Evolutionary conservation across 2,797 vertebrate genomes (phyloP).

Genomic region (Acanthiza pusilla): DNA sequence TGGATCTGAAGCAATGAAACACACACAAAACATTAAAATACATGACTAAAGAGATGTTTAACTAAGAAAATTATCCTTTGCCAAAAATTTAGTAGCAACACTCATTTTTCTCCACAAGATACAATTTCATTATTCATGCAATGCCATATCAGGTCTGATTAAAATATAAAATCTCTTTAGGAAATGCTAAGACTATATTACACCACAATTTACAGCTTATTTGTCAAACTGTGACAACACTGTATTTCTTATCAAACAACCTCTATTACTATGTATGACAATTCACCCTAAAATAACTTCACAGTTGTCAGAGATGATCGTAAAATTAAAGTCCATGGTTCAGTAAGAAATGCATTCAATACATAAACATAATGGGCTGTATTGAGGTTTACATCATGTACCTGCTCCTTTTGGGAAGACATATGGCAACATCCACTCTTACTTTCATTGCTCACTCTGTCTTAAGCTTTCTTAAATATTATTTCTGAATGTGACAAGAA

Average conservation of each 20-base stretch:
- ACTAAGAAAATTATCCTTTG: neutral
- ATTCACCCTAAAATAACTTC: neutral
- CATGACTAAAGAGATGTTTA: neutral
- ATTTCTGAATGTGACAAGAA: neutral
- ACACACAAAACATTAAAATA: neutral
- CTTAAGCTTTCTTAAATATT: neutral
- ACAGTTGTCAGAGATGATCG: slow-evolving; percentile 1
- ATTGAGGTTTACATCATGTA: neutral
- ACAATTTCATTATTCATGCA: slow-evolving; percentile 26
- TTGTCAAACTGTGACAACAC: slow-evolving; percentile 29
- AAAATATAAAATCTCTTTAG: slow-evolving; percentile 62
- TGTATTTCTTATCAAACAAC: slow-evolving; percentile 45
- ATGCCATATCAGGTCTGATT: slow-evolving; percentile 21
- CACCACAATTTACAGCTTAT: slow-evolving; percentile 48
- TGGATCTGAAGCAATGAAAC: neutral
- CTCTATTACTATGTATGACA: slow-evolving; percentile 26
- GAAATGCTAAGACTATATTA: slow-evolving; percentile 47
- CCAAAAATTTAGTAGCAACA: slow-evolving; percentile 26
- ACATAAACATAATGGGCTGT: neutral
- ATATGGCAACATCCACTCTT: neutral
- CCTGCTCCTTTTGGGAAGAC: neutral
- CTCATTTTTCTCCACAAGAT: neutral
- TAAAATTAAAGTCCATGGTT: neutral
- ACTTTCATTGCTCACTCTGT: neutral
- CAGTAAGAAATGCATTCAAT: neutral